Conservation (phyloP, 2,113 vertebrate genomes). For the Urocolius indicus region DNA sequence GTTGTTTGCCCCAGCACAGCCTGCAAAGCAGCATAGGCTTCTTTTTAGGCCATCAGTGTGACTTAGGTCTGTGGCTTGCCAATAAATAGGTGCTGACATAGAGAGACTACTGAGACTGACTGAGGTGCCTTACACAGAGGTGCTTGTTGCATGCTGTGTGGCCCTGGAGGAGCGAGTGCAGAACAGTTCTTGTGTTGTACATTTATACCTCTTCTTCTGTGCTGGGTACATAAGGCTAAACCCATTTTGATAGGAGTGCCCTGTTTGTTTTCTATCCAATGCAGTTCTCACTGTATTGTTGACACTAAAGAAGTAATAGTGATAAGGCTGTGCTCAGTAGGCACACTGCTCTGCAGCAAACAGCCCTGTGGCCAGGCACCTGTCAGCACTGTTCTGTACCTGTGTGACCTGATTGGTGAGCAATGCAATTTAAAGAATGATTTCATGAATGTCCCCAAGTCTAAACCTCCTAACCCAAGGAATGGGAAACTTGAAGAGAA, state of each 20-base stretch:
- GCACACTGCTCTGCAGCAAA: not conserved
- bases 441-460: not conserved
- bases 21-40: not conserved
- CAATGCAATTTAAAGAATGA: not conserved
- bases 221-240: not conserved
- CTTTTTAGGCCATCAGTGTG: not conserved
- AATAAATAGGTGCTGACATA: not conserved
- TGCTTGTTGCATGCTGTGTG: not conserved
- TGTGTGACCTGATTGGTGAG: fast-evolving
- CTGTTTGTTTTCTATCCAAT: not conserved
- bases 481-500: not conserved
- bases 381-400: not conserved
- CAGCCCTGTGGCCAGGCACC: not conserved
- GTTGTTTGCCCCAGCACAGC: not conserved
- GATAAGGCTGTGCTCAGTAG: conserved; percentile 27
- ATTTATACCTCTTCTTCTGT: not conserved
- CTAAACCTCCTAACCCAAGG: not conserved
- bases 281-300: conserved; percentile 45
- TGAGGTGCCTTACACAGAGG: not conserved
- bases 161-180: not conserved
- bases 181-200: not conserved
- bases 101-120: not conserved
- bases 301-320: conserved; percentile 1
- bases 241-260: not conserved
- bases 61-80: not conserved